Base-by-base conservation (phyloP, 2,888 invertebrate genomes). In the Rhimphoctona megacephalus region DNA sequence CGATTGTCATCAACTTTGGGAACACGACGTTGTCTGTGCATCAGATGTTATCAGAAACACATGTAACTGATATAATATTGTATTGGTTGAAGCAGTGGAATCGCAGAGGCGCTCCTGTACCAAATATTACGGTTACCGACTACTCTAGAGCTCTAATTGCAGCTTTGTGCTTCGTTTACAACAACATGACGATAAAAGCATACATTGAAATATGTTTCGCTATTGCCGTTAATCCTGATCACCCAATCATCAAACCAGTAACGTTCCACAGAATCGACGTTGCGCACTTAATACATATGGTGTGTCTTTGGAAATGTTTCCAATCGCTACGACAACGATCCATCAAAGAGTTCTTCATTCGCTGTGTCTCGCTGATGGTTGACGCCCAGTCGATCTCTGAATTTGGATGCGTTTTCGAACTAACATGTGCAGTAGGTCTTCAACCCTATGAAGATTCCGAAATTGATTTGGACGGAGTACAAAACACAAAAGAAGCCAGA, bases 161-260 rank as follows among this genome's bases (percentile, higher is more conserved):
- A 46, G 89, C 88, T 6, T 72, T 86, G 25, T 85, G 74, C 36
- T 49, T 81, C 9, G 83, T 86, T 6, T 85, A 87, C 19, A 89
- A 89, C 79, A 70, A 87, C 8, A 73, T 69, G 43, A 61, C 76
- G 5, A 57, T 88, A 25, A 77, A 79, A 22, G 30, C 66, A 8
- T 89, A 88, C 25, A 69, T 86, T 7, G 66, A 80, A n/a, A 73
- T 57, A 43, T 76, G 76, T 17, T 85, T 66, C n/a, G 11, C 25
- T 11, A 22, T 30, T 19, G 7, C 14, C 25, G 61, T 7, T 25
- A 30, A 30, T 61, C 22, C 11, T 17, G 14, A 46, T 46, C 46
- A 46, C 3, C 46, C 46, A 46, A 14, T 17, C 2, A 14, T 46
- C 2, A 17, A 46, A 46, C 46, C 46, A 46, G 46, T 14, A 46